Evolutionary conservation across 2,797 vertebrate species (phyloP), one percentile per base, ranked within the genome.

Genomic region (Gymnoscopelus microlampas): DNA sequence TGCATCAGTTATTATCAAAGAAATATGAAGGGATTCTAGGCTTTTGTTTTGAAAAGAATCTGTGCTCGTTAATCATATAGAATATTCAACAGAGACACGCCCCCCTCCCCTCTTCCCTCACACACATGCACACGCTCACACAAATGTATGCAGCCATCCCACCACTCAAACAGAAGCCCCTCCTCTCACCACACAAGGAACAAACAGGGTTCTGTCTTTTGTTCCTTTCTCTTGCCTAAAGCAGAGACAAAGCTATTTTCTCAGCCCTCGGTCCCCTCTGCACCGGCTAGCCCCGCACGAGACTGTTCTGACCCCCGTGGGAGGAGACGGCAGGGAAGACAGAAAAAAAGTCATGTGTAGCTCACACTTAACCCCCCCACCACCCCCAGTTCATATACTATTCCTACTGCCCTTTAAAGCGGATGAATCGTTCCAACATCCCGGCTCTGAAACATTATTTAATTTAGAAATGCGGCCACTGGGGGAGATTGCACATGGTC

Each of bases 21-120:
- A 70, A 77, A 59, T 74, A 68, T 64, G 69, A 65, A 68, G 67
- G 44, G 63, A 61, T 78, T 47, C 57, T 71, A 56, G 70, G 70
- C 62, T 63, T 88, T 70, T 89, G 66, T 87, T 87, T 80, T 89
- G 82, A 91, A 88, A 88, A 79, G 86, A 73, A 56, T 79, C 19
- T 64, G 73, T 63, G 87, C 85, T 87, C 80, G 73, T 92, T 92
- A 82, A 90, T 94, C 87, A 88, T 89, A 90, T 88, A 69, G 39
- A 44, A 44, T 44, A 83, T 88, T 89, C 71, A 88, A 81, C 50
- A 63, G 84, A 75, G 72, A 73, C 74, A 54, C 49, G 26, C 26
- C 26, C 26, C 24, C 4, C 71, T 29, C n/a, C 51, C 77, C 76
- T 78, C 67, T 63, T 4, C 48, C n/a, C 65, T 50, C 54, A 50